Evolutionary conservation across 2,797 vertebrate genomes (phyloP), one percentile per base, ranked within the genome.

Genomic region (Serranus cabrilla): DNA sequence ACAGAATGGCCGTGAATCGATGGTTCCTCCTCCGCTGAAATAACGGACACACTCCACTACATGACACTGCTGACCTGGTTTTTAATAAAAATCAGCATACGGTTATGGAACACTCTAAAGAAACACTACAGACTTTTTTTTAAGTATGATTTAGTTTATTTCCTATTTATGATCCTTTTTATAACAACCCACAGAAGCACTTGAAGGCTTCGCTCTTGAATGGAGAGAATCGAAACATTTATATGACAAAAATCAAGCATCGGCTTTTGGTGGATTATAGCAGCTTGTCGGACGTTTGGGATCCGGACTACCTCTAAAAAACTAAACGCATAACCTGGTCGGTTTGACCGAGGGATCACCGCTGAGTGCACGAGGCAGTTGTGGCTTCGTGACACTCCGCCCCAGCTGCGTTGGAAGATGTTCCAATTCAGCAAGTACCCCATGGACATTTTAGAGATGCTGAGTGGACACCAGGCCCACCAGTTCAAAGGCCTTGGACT

Each of bases 371-470:
- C 60, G 7, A 46, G 72, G 75, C 64, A 14, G 21, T 78, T 70
- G 62, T 78, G 52, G 57, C 81, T 71, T 54, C 58, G 69, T 70
- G 68, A 79, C 71, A 74, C 76, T 76, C 76, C 69, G 67, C 57
- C 79, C 34, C 63, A 47, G 27, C 78, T 58, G 49, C 13, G 17
- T 85, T 90, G 77, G 90, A 87, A 95, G 86, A 96, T 96, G 95
- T 96, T 96, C 62, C 95, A 96, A 76, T 96, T 96, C 87, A 95
- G 95, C 89, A 96, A 95, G 78, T 96, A 95, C 92, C 94, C 95
- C 58, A 95, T 96, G 95, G 95, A 96, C 95, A 95, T 96, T 90
- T 78, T 96, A 75, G 95, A 96, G 80, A 96, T 96, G 95, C 94
- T 96, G 7, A 96, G 95, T 83, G 95, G 95, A 74, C 95, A 96